Percentiles rank a stretch among this genome's conserved stretches.
These are phyloP conservation scores for Octodonta nipae DNA, from an alignment of 2,888 invertebrate species.

Conservation along the genomic window DNA sequence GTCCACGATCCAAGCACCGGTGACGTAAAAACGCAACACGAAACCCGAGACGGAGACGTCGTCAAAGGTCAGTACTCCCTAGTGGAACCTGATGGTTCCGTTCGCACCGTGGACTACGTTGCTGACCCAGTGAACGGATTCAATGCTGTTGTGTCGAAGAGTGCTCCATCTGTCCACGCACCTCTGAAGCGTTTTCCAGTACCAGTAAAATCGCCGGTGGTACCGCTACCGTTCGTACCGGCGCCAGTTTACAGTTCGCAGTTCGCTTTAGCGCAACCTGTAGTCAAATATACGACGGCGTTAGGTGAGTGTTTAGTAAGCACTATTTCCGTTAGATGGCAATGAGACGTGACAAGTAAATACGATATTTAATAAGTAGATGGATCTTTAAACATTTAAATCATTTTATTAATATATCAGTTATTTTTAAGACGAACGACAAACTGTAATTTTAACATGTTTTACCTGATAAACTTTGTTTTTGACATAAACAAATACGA, in stretches of 20 bases:
- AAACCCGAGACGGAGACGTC: conserved; percentile 46
- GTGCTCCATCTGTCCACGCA: conserved; percentile 38
- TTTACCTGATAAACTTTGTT: too few relatives aligned
- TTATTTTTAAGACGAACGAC: too few relatives aligned
- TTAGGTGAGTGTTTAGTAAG: conserved; percentile 21
- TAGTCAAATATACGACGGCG: conserved; percentile 16
- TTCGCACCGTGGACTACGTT: conserved; percentile 37
- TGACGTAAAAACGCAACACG: conserved; percentile 47
- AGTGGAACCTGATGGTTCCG: conserved; percentile 37
- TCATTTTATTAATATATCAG: too few relatives aligned
- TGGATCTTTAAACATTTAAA: too few relatives aligned
- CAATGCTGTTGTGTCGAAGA: conserved; percentile 31
- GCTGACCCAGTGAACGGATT: conserved; percentile 44
- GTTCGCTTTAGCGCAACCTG: conserved; percentile 18
- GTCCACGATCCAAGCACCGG: conserved; percentile 50
- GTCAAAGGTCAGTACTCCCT: conserved; percentile 38
- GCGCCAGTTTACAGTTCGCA: conserved; percentile 23
- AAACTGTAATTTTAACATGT: too few relatives aligned
- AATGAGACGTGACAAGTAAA: too few relatives aligned
- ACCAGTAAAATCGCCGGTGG: conserved; percentile 8
- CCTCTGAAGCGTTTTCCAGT: conserved; percentile 16
- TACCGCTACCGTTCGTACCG: conserved; percentile 17
- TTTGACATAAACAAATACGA: too few relatives aligned
- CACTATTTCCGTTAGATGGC: too few relatives aligned
- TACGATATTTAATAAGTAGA: too few relatives aligned